These are phyloP conservation scores for Lipotes vexillifer DNA, from an alignment of 2,113 vertebrate species.

Conservation along the genomic window DNA sequence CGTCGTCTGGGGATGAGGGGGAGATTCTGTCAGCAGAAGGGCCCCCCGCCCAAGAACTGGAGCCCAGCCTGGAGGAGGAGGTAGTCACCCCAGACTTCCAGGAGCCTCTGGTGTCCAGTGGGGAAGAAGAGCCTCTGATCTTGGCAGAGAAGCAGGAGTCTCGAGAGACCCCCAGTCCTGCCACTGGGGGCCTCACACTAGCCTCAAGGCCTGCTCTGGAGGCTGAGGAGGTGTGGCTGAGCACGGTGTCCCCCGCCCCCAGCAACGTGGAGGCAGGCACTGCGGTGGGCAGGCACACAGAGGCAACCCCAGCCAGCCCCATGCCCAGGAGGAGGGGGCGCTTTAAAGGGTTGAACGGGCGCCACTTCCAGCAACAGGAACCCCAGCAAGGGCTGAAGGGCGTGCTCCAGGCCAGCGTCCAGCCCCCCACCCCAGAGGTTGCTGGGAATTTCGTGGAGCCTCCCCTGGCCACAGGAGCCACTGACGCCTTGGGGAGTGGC, in stretches of 20 bases:
- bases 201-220: background rate
- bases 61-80: background rate
- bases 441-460: conserved; percentile 30
- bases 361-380: conserved; percentile 76
- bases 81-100: conserved; percentile 1
- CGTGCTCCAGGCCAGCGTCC: rapidly evolving
- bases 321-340: background rate
- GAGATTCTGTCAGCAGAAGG: conserved; percentile 64
- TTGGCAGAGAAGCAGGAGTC: background rate
- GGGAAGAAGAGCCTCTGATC: conserved; percentile 30
- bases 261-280: background rate
- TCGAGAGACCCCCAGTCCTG: background rate
- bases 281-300: rapidly evolving
- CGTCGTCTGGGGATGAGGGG: conserved; percentile 62
- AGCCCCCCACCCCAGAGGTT: background rate
- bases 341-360: conserved; percentile 75
- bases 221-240: background rate
- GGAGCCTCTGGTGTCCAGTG: conserved; percentile 60
- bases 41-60: background rate
- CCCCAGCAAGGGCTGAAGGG: rapidly evolving
- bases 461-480: background rate
- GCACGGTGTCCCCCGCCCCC: background rate
- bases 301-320: background rate
- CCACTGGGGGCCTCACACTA: background rate
- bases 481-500: background rate